Base-by-base conservation (phyloP, 2,888 invertebrate species). In the Tholera decimalis region DNA sequence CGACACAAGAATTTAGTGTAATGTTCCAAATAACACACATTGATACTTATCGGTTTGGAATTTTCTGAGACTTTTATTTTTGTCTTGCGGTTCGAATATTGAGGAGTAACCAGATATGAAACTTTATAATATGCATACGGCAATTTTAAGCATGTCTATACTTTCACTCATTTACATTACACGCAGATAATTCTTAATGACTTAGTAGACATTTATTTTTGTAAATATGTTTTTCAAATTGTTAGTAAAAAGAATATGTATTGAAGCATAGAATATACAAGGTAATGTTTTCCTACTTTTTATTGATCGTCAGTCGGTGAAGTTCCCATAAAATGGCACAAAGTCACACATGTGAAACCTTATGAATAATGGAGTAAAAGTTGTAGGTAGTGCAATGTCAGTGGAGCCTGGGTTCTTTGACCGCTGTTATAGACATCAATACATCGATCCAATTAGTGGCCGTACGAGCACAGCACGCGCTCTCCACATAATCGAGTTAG, bases 401-500 rank as follows among this genome's bases (percentile, higher is more conserved):
- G 64, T 60, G 43, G 50, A 55, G 44, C 41, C 20, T 4, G 69
- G 79, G 87, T 85, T 85, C 84, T 82, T 85, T 84, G 81, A 83
- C 78, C 81, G 73, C 46, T 68, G 62, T 61, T 76, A 59, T 61
- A 61, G 62, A 65, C 64, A 61, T 61, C 66, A 74, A 77, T 74
- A 82, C 63, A 46, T 46, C 58, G 67, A 86, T 85, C 83, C 83
- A 82, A 85, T 86, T 83, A 81, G 63, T 24, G 54, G 47, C 46
- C 15, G 73, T 57, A 75, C 66, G 73, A 72, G 73, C 79, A 69
- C 74, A 77, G 76, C 65, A 63, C 64, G 66, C 70, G 80, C 68
- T 74, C 80, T 72, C 53, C 51, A 50, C 66, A 61, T 91, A 91
- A 92, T 90, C 88, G 86, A 89, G 83, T 90, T 90, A 89, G 70